Percentiles rank a stretch among this genome's conserved stretches.
Evolutionary conservation across 2,888 invertebrate genomes (phyloP).

Genomic region (Trachelus troglodyta): DNA sequence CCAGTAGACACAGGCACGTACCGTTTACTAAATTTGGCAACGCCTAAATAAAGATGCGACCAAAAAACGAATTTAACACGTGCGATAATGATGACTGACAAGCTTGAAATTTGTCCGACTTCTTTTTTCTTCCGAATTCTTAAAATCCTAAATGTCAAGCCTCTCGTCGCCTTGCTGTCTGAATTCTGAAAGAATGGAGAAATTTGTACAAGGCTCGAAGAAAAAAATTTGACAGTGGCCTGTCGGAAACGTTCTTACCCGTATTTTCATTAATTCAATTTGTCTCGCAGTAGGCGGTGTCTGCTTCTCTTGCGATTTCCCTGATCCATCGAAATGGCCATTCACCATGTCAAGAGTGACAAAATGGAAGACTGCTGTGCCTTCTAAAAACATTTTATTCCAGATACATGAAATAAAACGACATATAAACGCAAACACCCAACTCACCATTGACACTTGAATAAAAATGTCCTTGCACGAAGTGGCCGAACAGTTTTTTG

Average conservation of each 20-base stretch:
- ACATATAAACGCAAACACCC: no score
- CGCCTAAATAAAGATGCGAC: background rate
- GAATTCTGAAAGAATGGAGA: background rate
- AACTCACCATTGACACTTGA: background rate
- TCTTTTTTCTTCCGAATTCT: background rate
- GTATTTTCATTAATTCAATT: no score
- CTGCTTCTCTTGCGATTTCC: no score
- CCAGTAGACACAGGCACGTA: no score
- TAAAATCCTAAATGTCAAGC: background rate
- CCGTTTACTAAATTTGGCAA: background rate
- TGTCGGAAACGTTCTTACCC: background rate
- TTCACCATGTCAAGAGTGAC: no score
- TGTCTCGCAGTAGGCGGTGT: no score
- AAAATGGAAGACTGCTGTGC: no score
- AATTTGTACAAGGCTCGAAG: background rate
- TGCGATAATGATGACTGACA: background rate
- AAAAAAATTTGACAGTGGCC: background rate
- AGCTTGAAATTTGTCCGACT: background rate
- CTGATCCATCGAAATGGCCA: no score
- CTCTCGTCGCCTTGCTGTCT: background rate
- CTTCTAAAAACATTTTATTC: no score
- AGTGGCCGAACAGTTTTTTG: background rate
- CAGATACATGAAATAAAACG: no score
- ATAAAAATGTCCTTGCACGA: background rate
- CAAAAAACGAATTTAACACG: background rate